Evolutionary conservation across 2,797 vertebrate species (phyloP), one percentile per base, ranked within the genome.

Genomic region (Ceyx erithaca): DNA sequence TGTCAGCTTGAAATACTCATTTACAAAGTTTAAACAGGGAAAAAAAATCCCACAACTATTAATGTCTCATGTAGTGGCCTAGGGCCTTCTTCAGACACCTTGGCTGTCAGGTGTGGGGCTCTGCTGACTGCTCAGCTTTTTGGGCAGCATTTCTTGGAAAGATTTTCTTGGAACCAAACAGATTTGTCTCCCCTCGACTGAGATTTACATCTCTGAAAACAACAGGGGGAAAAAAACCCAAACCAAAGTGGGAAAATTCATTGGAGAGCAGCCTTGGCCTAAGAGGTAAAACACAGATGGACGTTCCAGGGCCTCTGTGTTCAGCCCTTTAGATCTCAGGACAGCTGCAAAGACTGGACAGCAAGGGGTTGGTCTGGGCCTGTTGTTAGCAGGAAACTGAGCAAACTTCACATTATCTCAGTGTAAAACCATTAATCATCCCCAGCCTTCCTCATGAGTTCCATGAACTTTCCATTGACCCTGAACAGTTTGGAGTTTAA

Each of bases 381-480:
- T 23, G 57, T 40, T 49, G 69, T 19, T 6, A 70, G 75, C 71
- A 78, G 87, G 82, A 49, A 59, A 43, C 58, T 0, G 4, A 73
- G 80, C 15, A 21, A 68, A 63, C 46, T 72, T 72, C 80, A 18
- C 25, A 4, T 89, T 41, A 33, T 71, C 77, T 87, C 77, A 54
- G 8, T 30, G 45, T 51, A 63, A 10, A 70, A 49, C 58, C 93
- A 63, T 92, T 46, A 33, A 61, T 91, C 92, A 92, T 58, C 75
- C 23, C 23, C 57, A 3, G 45, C 46, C 91, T 71, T 84, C 91
- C 85, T 88, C 61, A 9, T 0, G 6, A 79, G 75, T 48, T 80
- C 26, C 58, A 5, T 90, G 90, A 93, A 58, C 95, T 77, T 68
- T 48, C 61, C 85, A 6, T 23, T 93, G 96, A 93, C 87, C 95